Conservation (phyloP, 2,113 vertebrate species). For the Paratilapia polleni region DNA sequence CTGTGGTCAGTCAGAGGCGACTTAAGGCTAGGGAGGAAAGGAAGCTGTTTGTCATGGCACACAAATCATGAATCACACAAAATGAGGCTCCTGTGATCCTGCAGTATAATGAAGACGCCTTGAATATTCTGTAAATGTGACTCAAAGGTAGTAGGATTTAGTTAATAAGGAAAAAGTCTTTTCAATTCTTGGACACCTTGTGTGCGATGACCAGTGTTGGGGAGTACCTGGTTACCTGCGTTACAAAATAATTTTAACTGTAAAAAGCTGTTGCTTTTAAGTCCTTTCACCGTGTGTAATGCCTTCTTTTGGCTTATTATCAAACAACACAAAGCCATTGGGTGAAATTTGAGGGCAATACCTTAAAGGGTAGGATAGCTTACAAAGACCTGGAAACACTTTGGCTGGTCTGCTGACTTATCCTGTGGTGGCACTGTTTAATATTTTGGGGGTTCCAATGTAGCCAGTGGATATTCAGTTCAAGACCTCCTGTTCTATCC, state of each 20-base stretch:
- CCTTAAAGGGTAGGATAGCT: neutral
- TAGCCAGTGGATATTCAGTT: neutral
- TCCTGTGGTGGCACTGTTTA: neutral
- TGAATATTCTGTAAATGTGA: neutral
- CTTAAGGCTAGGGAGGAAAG: slow-evolving; percentile 36
- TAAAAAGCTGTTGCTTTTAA: too few species aligned
- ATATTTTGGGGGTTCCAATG: neutral
- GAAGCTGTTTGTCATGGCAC: slow-evolving; percentile 55
- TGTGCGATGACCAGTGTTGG: neutral
- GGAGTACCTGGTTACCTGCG: too few species aligned
- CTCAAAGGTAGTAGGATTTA: neutral
- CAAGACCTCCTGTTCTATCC: neutral
- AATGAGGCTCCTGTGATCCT: slow-evolving; percentile 13
- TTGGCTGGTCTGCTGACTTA: too few species aligned
- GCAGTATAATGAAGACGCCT: neutral
- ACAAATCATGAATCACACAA: slow-evolving; percentile 47
- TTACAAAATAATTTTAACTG: too few species aligned
- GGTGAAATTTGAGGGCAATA: neutral
- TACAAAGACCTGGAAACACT: neutral
- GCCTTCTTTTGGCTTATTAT: too few species aligned
- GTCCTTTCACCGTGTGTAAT: too few species aligned
- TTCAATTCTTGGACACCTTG: neutral
- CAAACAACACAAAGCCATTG: too few species aligned
- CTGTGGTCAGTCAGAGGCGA: slow-evolving; percentile 53
- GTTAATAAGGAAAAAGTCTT: neutral